Base-by-base conservation (phyloP, 2,113 vertebrate species). In the Sitta europaea region DNA sequence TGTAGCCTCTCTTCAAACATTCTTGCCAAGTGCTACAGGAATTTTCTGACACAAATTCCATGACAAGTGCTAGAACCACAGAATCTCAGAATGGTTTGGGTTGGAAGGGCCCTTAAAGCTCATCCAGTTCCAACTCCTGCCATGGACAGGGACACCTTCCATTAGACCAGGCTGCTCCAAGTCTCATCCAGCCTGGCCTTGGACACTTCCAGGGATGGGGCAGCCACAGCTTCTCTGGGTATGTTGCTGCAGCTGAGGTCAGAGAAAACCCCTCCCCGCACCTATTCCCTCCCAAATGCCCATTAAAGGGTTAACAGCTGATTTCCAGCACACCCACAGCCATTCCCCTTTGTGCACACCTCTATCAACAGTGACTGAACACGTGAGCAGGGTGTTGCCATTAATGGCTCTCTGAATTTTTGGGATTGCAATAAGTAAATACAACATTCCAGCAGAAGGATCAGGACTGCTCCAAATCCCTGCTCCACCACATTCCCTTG, bases 401-500 rank as follows among this genome's bases (percentile, higher is more conserved):
- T 57, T 10, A 50, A 35, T 6, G 68, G 25, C 18, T 66, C 42
- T 73, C 42, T 38, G 57, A 16, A 35, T 51, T 90, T 80, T 33
- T 24, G 76, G 57, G 43, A 42, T 20, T 45, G 45, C 12, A 55
- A 7, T 9, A 72, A 55, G 14, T 63, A 85, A 88, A 63, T 38
- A 15, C 0, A 61, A 31, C 22, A 6, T 81, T 81, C 35, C 11
- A 38, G 54, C 14, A 61, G 76, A 91, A 65, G 33, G 75, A 85
- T 57, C 4, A 31, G 36, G 17, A 29, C 11, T 54, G 28, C 50
- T 88, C 18, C 74, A 85, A 85, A 74, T 36, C 19, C 31, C 53
- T 74, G 47, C 17, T 66, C 50, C 8, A 13, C 11, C 50, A 18
- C 0, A 0, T 35, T 74, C 66, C 28, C 22, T 51, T 1, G 0